These are phyloP conservation scores for Malurus melanocephalus DNA, from an alignment of 2,113 vertebrate genomes.

Conservation along the genomic window DNA sequence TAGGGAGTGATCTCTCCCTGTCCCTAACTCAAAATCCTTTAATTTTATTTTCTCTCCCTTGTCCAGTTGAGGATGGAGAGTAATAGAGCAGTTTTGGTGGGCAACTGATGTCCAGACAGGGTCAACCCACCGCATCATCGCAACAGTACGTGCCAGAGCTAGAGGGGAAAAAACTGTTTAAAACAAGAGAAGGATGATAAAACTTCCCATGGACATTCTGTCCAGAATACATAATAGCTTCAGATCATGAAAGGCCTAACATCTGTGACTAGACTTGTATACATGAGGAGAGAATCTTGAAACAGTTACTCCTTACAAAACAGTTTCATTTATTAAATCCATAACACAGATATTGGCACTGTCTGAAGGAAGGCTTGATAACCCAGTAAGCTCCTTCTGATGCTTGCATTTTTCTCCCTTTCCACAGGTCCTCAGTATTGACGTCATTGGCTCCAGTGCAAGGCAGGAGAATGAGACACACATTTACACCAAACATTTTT, in stretches of 20 bases:
- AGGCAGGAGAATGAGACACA: neutral
- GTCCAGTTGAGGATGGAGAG: neutral
- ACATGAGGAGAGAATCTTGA: neutral
- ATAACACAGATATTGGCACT: neutral
- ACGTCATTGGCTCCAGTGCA: neutral
- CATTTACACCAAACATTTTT: neutral
- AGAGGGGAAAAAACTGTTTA: neutral
- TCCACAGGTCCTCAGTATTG: neutral
- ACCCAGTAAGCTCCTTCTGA: neutral
- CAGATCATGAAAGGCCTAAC: neutral
- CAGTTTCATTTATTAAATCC: neutral
- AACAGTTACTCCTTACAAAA: neutral
- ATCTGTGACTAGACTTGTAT: neutral
- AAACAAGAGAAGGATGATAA: neutral
- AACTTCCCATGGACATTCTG: neutral
- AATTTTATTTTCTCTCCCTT: neutral
- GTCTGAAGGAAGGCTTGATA: neutral
- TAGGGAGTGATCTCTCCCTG: neutral
- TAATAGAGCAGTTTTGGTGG: accelerated
- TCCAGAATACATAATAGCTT: neutral
- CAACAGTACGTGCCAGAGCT: neutral
- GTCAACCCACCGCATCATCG: neutral
- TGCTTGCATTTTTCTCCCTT: neutral
- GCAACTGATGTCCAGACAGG: neutral
- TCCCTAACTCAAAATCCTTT: neutral